These are phyloP conservation scores for Hepsetus odoe DNA, from an alignment of 2,113 vertebrate species.

Conservation along the genomic window DNA sequence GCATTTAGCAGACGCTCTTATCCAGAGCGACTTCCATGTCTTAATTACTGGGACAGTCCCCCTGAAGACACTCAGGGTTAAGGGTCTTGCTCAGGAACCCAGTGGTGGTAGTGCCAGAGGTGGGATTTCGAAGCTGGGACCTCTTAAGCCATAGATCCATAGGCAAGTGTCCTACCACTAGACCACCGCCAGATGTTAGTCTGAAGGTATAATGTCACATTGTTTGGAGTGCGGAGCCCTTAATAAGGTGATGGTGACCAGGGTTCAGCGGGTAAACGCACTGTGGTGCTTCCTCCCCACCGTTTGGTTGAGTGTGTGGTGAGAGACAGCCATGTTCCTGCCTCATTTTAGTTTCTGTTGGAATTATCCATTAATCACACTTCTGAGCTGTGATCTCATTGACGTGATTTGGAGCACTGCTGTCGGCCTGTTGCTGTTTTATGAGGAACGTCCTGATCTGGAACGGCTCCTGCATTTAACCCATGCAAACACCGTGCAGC, in stretches of 20 bases:
- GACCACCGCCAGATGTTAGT: background rate
- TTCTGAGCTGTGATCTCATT: background rate
- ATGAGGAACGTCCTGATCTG: background rate
- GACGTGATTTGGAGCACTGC: background rate
- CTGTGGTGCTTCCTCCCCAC: background rate
- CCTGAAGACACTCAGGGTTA: too few relatives aligned
- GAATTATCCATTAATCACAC: conserved; percentile 9
- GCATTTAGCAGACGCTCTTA: too few relatives aligned
- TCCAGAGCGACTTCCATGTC: too few relatives aligned
- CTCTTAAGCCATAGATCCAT: too few relatives aligned
- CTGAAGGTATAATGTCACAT: background rate
- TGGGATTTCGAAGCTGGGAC: too few relatives aligned
- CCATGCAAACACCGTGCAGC: too few relatives aligned
- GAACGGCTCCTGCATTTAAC: background rate
- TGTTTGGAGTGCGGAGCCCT: background rate
- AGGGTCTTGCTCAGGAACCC: too few relatives aligned
- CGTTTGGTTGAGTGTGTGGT: background rate
- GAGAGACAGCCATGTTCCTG: background rate
- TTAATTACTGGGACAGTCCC: too few relatives aligned
- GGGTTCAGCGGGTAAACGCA: background rate
- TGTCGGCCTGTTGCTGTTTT: background rate
- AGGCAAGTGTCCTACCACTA: too few relatives aligned
- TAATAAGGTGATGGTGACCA: background rate
- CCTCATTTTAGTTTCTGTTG: background rate
- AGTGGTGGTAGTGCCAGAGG: too few relatives aligned